phyloP scores from a whole-genome alignment of 2,797 vertebrate genomes.

The Gambelia wislizenii region DNA sequence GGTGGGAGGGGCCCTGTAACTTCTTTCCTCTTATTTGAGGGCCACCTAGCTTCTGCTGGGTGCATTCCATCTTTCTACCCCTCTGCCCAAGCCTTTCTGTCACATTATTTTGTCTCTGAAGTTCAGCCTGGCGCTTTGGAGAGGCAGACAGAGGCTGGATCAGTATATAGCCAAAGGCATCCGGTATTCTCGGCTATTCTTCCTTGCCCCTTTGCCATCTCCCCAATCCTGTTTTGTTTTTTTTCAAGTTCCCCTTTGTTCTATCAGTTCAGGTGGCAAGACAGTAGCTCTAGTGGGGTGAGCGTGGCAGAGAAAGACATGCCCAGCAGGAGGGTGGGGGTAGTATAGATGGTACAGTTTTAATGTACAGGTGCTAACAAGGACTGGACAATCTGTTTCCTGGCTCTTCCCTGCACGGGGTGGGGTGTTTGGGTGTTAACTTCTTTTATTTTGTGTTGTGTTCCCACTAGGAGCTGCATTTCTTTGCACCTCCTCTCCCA shows the following conservation, averaged over 20 bases:
- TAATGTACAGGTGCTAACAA: slow-evolving; percentile 99
- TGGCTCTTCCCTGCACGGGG: slow-evolving; percentile 63
- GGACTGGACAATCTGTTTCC: slow-evolving; percentile 77
- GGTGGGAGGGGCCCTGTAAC: background rate
- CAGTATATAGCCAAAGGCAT: slow-evolving; percentile 15
- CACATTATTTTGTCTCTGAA: slow-evolving; percentile 27
- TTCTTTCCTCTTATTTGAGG: background rate
- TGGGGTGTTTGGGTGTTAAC: slow-evolving; percentile 62
- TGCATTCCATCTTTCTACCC: slow-evolving; percentile 6
- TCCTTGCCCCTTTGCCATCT: background rate
- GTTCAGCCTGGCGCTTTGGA: background rate
- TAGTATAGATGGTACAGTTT: slow-evolving; percentile 90
- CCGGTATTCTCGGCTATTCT: background rate
- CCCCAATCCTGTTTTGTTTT: background rate
- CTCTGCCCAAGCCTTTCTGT: slow-evolving; percentile 29
- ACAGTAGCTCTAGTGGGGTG: background rate
- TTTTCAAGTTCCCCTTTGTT: slow-evolving; percentile 15
- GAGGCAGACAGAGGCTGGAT: background rate
- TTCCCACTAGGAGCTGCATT: slow-evolving; percentile 66
- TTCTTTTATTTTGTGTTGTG: slow-evolving; percentile 79
- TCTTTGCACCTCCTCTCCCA: background rate
- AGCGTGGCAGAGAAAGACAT: slow-evolving; percentile 34
- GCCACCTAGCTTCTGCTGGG: background rate
- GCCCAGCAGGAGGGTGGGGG: slow-evolving; percentile 50
- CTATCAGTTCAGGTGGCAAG: slow-evolving; percentile 34